Evolutionary conservation across 2,113 vertebrate genomes (phyloP).

Genomic region (Donacobius atricapilla): DNA sequence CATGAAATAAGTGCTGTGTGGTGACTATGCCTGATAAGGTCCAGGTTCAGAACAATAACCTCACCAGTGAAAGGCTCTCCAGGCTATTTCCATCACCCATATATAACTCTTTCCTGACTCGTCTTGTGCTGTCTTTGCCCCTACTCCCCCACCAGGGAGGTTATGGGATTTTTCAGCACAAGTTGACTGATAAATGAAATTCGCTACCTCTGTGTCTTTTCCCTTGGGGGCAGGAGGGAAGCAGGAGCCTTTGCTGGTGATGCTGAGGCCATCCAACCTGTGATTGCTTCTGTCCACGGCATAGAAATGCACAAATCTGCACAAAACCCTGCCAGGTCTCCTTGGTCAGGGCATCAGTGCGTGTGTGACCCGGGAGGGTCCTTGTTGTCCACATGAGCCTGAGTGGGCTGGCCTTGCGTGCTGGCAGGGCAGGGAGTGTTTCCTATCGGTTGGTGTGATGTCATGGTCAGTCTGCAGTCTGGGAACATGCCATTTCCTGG

Average conservation of each 20-base stretch:
- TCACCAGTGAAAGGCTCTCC: not conserved
- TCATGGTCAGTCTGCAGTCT: not conserved
- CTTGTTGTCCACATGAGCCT: not conserved
- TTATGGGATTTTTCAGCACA: not conserved
- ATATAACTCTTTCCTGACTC: not conserved
- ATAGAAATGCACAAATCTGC: not conserved
- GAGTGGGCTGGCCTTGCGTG: not conserved
- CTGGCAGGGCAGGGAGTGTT: not conserved
- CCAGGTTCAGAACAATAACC: not conserved
- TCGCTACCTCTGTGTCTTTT: not conserved
- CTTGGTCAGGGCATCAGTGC: rapidly evolving
- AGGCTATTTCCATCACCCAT: not conserved
- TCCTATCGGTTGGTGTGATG: not conserved
- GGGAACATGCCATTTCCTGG: not conserved
- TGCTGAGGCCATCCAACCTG: not conserved
- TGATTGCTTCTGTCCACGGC: rapidly evolving
- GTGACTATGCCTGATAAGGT: not conserved
- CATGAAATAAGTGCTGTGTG: not conserved
- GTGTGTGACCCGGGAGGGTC: not conserved
- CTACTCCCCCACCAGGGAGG: not conserved
- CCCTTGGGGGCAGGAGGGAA: not conserved
- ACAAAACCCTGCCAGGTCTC: not conserved
- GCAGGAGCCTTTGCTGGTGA: not conserved
- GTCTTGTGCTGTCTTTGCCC: not conserved
- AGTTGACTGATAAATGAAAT: not conserved